phyloP scores from a whole-genome alignment of 1,140 invertebrate species.

The Nephila pilipes region DNA sequence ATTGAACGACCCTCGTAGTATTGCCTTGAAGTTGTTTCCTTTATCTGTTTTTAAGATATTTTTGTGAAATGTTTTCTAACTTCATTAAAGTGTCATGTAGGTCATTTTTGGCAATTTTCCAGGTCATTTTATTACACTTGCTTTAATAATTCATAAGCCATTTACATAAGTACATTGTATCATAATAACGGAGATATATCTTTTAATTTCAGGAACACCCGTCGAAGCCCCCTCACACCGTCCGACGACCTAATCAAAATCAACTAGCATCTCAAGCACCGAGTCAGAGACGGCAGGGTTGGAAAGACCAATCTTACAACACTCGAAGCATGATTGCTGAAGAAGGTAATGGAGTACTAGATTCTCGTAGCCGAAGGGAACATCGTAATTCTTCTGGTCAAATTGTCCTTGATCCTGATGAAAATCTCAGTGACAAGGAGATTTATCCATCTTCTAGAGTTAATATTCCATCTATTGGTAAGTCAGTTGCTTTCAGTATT shows the following conservation, averaged over 20 bases:
- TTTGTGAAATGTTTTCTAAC: too few species aligned
- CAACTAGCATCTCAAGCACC: neutral
- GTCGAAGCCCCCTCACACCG: constrained; percentile 57
- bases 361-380: constrained; percentile 34
- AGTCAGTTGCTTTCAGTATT: neutral
- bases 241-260: constrained; percentile 60
- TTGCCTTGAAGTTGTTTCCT: too few species aligned
- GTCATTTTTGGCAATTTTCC: too few species aligned
- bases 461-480: constrained; percentile 58
- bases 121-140: too few species aligned
- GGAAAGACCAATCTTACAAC: constrained; percentile 74
- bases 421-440: constrained; percentile 92
- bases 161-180: too few species aligned
- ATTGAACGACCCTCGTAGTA: too few species aligned
- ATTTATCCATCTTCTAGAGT: constrained; percentile 83
- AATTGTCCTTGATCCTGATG: constrained; percentile 89
- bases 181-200: neutral
- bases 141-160: too few species aligned
- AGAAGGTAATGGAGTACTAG: constrained; percentile 39
- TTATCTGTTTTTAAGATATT: too few species aligned
- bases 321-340: constrained; percentile 46
- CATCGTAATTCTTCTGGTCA: constrained; percentile 78
- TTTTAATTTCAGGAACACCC: constrained; percentile 51
- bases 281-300: constrained; percentile 61
- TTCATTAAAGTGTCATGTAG: too few species aligned